Conservation (phyloP, 2,888 invertebrate genomes). For the Latrodectus elegans region DNA sequence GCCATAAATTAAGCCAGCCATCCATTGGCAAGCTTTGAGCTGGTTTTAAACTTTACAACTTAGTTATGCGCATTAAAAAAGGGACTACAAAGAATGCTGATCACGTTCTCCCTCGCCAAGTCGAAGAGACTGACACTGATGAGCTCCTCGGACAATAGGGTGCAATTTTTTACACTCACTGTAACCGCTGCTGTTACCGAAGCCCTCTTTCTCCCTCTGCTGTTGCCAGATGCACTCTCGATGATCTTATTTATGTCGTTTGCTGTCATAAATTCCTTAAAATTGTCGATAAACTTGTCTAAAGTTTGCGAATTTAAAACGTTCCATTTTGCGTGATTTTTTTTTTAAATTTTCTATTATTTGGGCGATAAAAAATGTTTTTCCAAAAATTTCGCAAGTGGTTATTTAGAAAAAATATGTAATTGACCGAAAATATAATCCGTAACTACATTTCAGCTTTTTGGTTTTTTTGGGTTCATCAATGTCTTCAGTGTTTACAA, state of each 20-base stretch:
- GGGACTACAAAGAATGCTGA: background rate
- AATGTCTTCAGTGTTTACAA: too few species aligned
- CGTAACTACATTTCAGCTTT: too few species aligned
- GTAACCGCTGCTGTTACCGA: background rate
- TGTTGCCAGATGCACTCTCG: background rate
- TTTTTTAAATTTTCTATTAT: too few species aligned
- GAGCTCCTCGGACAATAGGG: background rate
- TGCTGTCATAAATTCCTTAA: slow-evolving; percentile 2
- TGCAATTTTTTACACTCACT: background rate
- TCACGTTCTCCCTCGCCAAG: background rate
- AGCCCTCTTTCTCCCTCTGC: background rate
- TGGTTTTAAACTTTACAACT: background rate
- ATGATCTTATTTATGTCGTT: slow-evolving; percentile 2
- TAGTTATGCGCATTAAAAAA: background rate
- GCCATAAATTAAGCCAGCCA: background rate
- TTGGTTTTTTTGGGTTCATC: too few species aligned
- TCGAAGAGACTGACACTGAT: background rate
- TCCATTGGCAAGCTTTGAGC: background rate
- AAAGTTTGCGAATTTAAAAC: background rate
- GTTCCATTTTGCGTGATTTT: background rate
- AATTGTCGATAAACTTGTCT: background rate
- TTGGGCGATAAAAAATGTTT: too few species aligned
- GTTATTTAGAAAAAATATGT: too few species aligned
- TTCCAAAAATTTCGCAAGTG: too few species aligned
- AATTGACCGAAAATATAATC: too few species aligned